A percentile compares a stretch with the other conserved stretches of the same genome.
phyloP scores from a whole-genome alignment of 2,888 invertebrate species.

The Hypomecis punctinalis region DNA sequence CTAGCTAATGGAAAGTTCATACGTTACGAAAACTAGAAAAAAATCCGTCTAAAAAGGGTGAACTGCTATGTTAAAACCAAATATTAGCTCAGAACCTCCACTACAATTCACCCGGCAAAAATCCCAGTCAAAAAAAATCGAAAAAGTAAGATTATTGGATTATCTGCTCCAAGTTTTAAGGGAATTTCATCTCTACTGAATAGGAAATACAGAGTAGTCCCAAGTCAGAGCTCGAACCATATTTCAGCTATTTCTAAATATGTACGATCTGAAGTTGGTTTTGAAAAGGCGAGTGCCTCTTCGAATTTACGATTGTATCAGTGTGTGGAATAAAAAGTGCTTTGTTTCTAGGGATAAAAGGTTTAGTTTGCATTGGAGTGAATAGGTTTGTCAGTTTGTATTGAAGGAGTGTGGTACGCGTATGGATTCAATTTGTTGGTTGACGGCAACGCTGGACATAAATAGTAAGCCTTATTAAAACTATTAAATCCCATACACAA shows the following conservation, averaged over 20 bases:
- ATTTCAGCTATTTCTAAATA: conserved; percentile 69
- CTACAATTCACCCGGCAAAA: conserved; percentile 51
- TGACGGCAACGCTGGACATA: conserved; percentile 43
- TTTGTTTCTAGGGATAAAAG: conserved; percentile 46
- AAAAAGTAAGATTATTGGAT: conserved; percentile 26
- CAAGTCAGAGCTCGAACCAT: conserved; percentile 47
- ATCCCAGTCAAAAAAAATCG: conserved; percentile 36
- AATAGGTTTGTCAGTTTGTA: conserved; percentile 39
- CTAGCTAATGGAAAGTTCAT: not conserved
- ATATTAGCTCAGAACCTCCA: conserved; percentile 55
- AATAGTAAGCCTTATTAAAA: not conserved
- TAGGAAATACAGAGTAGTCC: conserved; percentile 27
- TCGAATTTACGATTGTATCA: conserved; percentile 60
- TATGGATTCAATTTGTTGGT: conserved; percentile 59
- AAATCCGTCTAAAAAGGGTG: conserved; percentile 19
- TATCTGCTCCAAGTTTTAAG: conserved; percentile 19
- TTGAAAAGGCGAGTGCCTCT: conserved; percentile 70
- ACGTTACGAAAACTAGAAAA: too few relatives aligned
- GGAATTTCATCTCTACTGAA: conserved; percentile 44
- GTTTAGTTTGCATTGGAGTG: conserved; percentile 42
- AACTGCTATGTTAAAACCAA: conserved; percentile 50
- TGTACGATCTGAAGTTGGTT: conserved; percentile 69
- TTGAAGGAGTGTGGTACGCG: conserved; percentile 44
- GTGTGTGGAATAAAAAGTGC: conserved; percentile 48
- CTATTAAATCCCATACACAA: too few relatives aligned